A percentile compares a stretch with the other conserved stretches of the same genome.
Conservation (phyloP, 2,113 vertebrate genomes). For the Microcebus griseorufus region DNA sequence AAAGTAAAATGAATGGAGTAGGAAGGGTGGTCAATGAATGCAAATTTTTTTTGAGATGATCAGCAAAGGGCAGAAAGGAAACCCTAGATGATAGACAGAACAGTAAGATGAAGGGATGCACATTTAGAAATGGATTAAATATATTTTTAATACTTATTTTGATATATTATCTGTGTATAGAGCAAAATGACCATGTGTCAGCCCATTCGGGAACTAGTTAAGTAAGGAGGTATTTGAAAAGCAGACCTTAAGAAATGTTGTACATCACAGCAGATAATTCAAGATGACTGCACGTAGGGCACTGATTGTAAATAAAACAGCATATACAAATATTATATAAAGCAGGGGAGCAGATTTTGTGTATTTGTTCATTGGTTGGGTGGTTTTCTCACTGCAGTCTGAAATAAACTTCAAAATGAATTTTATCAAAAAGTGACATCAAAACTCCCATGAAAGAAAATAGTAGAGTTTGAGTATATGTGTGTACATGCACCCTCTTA, state of each 20-base stretch:
- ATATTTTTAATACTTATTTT: neutral
- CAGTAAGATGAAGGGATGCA: neutral
- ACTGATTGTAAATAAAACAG: neutral
- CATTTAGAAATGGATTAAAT: neutral
- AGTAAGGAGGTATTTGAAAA: neutral
- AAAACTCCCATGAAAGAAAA: neutral
- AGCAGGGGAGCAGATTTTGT: neutral
- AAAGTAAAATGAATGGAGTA: neutral
- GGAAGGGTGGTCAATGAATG: neutral
- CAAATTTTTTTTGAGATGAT: neutral
- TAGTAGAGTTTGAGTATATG: rapidly evolving
- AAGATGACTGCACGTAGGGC: neutral
- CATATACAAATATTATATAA: neutral
- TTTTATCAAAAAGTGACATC: slow-evolving; percentile 18
- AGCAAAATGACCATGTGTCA: neutral
- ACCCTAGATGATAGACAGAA: neutral
- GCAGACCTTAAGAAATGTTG: neutral
- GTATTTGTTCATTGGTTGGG: neutral
- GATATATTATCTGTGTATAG: neutral
- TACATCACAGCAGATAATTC: neutral
- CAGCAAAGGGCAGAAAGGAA: neutral
- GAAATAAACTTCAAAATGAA: slow-evolving; percentile 45
- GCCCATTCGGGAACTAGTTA: neutral
- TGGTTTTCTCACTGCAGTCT: neutral
- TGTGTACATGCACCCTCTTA: neutral